Conservation (phyloP, 2,888 invertebrate genomes). For the Lepetodrilus schrolli region DNA sequence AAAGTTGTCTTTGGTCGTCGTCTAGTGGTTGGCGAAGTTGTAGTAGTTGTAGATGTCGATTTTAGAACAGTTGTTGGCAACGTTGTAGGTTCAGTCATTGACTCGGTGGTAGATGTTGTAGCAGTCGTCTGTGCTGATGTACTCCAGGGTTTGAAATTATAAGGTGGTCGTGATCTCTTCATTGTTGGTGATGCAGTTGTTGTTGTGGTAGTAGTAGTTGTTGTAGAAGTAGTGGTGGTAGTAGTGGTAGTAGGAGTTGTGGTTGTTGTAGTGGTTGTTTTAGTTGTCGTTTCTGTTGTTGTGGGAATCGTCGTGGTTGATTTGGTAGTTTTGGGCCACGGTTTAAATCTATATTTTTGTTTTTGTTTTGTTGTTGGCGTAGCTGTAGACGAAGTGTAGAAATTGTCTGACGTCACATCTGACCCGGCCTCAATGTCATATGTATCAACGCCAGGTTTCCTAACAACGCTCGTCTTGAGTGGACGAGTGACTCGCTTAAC, state of each 20-base stretch:
- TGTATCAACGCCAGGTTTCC: neutral
- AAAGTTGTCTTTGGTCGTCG: neutral
- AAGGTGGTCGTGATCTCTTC: neutral
- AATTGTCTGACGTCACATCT: no score
- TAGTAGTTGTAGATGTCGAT: neutral
- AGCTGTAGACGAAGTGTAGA: no score
- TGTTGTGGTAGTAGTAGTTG: neutral
- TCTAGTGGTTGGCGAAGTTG: neutral
- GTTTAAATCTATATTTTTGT: neutral
- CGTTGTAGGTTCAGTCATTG: neutral
- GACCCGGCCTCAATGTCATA: neutral
- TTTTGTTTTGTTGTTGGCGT: neutral
- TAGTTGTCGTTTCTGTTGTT: neutral
- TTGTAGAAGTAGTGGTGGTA: neutral
- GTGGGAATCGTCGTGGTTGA: neutral
- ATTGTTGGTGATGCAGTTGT: neutral
- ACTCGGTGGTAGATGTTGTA: neutral
- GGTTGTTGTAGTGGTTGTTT: no score
- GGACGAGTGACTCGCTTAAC: neutral
- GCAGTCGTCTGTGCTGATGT: neutral
- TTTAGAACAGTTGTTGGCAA: neutral
- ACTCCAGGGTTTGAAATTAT: neutral
- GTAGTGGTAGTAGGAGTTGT: neutral
- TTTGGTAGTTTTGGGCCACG: neutral
- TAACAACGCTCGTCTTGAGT: neutral